These are phyloP conservation scores for Rattus norvegicus DNA, from an alignment of 2,113 vertebrate genomes.

Conservation along the genomic window GRCr8 NC_086019.1:208922001-208922500, in stretches of 20 bases:
- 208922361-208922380: not conserved
- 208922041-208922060: rapidly evolving
- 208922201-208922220: rapidly evolving
- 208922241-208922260: not conserved
- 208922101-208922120: rapidly evolving
- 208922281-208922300: rapidly evolving
- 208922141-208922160: not conserved
- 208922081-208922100: not conserved
- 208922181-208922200: not conserved
- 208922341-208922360: not conserved
- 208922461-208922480: not conserved
- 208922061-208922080: rapidly evolving
- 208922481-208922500: not conserved
- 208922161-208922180: not conserved
- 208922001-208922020: not conserved
- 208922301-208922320: not conserved
- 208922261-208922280: rapidly evolving
- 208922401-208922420: not conserved
- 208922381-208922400: not conserved
- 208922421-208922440: not conserved
- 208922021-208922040: rapidly evolving
- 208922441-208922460: not conserved
- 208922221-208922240: rapidly evolving
- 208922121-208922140: not conserved
- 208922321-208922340: not conserved